phyloP scores from a whole-genome alignment of 2,888 invertebrate species.

The Standfussiana lucernea region DNA sequence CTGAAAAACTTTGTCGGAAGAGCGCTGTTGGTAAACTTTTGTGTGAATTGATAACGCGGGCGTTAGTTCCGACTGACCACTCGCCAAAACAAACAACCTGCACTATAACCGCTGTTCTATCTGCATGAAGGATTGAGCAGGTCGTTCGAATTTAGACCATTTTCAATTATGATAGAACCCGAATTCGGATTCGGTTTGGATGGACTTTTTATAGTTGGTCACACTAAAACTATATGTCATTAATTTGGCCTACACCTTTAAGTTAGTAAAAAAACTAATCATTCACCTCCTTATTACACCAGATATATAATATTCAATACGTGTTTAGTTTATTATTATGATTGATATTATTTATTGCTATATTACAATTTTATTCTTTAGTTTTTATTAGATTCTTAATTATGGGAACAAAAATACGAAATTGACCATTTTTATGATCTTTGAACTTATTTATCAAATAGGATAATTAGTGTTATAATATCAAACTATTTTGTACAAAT shows the following conservation, averaged over 20 bases:
- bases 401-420: background rate
- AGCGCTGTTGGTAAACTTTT: background rate
- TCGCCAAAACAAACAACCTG: background rate
- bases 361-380: conserved; percentile 19
- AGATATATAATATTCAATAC: background rate
- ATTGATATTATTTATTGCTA: conserved; percentile 24
- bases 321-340: conserved; percentile 1
- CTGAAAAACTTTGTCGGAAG: background rate
- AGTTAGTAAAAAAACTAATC: background rate
- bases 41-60: background rate
- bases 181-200: background rate
- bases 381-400: background rate
- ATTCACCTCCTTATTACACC: conserved; percentile 9
- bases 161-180: background rate
- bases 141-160: background rate
- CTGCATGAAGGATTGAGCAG: background rate
- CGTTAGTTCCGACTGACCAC: background rate
- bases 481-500: conserved; percentile 23
- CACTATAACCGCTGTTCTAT: background rate
- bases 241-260: conserved; percentile 9
- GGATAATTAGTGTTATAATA: conserved; percentile 19
- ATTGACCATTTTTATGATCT: conserved; percentile 1
- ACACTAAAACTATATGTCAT: conserved; percentile 10
- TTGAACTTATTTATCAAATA: background rate
- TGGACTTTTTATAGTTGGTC: background rate